Base-by-base conservation (phyloP, 2,113 vertebrate genomes). In the Choloepus hoffmanni region DNA sequence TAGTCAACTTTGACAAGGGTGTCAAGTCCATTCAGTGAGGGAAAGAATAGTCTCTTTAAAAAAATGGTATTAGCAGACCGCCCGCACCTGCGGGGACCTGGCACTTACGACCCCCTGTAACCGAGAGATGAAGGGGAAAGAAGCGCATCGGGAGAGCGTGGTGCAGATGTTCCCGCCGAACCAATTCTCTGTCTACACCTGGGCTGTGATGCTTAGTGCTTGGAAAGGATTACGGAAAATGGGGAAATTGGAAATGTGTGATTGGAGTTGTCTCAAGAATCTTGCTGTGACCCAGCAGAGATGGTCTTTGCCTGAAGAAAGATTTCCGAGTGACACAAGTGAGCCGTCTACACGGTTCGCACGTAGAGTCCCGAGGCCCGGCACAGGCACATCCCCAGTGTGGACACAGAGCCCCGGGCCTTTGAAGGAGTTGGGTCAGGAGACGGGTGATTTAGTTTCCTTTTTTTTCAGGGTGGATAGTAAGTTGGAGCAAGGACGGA, bases 71-170 rank as follows among this genome's bases (percentile, higher is more conserved):
- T 36, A 1, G 10, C 33, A 18, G 53, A 21, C 36, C 0, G 3
- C 77, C 30, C 1, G 0, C 7, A n/a, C 19, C 30, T 16, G 9
- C 0, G 6, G 5, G 12, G 23, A 28, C 13, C 0, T 10, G 30
- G 36, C 23, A 8, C 2, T 18, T 2, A 6, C 50, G 21, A 40
- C 43, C 14, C n/a, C 60, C 48, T 43, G 5, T 24, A 7, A 1
- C 0, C 0, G 40, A 48, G 30, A 21, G 9, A 48, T 40, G 40
- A 18, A 10, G 16, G 4, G 33, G 12, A 19, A 16, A 30, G 63
- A 43, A 0, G 48, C 23, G 30, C 10, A 13, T 36, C 3, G 2
- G 14, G 9, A 53, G 15, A 5, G 1, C 12, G 28, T 68, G 62
- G 53, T 36, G 55, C 48, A 53, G 24, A 62, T 12, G 43, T 63